Evolutionary conservation across 53 echinoderm and acorn worm species (phyloP).

Genomic region (Astropecten irregularis): DNA sequence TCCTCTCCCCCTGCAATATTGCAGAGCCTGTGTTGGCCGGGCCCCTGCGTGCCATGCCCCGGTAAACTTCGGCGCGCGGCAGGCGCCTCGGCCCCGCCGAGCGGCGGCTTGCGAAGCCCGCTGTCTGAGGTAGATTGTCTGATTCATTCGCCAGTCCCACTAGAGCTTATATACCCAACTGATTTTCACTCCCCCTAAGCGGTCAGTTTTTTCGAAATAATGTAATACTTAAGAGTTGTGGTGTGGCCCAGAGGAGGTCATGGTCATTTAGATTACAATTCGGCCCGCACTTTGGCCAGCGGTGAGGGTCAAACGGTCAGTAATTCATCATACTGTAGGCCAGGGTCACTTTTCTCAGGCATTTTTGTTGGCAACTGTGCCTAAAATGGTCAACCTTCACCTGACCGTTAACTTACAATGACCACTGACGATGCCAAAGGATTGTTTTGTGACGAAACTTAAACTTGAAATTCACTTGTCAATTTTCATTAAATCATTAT

Average conservation of each 20-base stretch:
- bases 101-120: not conserved
- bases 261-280: not conserved
- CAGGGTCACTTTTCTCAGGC: not conserved
- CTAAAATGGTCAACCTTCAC: conserved; percentile 1
- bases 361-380: not conserved
- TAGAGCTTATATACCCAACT: not conserved
- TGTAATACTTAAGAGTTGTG: not conserved
- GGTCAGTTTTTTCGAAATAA: not conserved
- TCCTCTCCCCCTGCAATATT: not conserved
- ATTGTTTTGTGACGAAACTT: too few species aligned
- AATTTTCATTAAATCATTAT: too few species aligned
- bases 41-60: not conserved
- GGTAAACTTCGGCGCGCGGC: not conserved
- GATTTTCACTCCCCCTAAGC: not conserved
- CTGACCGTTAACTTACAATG: conserved; percentile 42
- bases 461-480: too few species aligned
- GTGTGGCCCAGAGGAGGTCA: conserved; percentile 22
- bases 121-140: conserved; percentile 52
- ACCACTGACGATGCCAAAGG: too few species aligned
- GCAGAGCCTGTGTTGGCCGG: not conserved
- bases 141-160: not conserved
- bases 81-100: not conserved
- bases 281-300: not conserved
- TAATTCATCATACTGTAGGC: not conserved
- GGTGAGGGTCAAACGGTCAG: conserved; percentile 12